These are phyloP conservation scores for Turritopsis dohrnii DNA, from an alignment of 30 jellyfish, hydroid and myxozoan genomes.

Conservation along the genomic window DNA sequence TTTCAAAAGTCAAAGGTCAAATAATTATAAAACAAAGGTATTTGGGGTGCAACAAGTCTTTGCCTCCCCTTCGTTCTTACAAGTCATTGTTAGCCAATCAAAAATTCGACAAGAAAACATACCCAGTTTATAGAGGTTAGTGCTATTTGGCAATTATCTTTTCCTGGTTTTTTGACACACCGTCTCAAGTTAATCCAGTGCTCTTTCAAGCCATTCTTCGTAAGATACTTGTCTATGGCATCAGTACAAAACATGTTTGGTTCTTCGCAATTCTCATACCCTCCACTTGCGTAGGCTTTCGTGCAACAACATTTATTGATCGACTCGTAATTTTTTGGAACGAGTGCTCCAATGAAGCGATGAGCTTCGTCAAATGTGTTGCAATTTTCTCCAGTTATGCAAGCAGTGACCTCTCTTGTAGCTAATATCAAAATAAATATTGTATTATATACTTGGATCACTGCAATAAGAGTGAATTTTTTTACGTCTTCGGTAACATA, in stretches of 20 bases:
- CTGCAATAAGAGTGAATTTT: not conserved
- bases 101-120: no score
- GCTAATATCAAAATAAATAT: not conserved
- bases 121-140: slow-evolving; percentile 26
- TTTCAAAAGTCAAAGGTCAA: no score
- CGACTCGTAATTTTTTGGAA: not conserved
- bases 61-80: no score
- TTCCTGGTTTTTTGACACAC: slow-evolving; percentile 8
- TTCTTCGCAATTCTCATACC: slow-evolving; percentile 30
- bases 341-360: not conserved
- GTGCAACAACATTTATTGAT: slow-evolving; percentile 34
- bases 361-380: not conserved
- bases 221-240: slow-evolving; percentile 8
- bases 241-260: slow-evolving; percentile 27
- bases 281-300: slow-evolving; percentile 27
- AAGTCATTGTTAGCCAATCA: no score
- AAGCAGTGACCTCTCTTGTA: not conserved
- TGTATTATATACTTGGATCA: not conserved
- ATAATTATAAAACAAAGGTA: no score
- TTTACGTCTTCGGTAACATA: not conserved
- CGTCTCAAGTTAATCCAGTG: not conserved
- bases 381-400: not conserved
- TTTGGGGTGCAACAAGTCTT: no score
- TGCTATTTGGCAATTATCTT: not conserved
- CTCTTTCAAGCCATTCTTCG: not conserved